Base-by-base conservation (phyloP, 2,113 vertebrate genomes). In the Triplophysa siluroides region DNA sequence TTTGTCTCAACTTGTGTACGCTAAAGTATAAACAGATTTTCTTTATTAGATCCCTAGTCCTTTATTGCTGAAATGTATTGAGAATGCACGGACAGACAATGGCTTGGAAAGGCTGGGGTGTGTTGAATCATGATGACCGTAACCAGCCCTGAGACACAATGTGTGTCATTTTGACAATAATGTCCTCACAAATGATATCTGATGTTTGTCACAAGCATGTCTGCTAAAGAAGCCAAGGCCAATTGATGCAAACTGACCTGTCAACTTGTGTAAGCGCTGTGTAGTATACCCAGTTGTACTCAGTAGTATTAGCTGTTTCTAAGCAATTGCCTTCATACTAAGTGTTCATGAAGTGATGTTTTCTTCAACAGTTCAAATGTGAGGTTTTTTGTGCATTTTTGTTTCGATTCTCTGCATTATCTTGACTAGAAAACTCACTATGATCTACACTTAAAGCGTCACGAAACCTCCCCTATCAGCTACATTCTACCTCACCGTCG, bases 221-320 rank as follows among this genome's bases (percentile, higher is more conserved):
- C 60, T 23, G 54, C 50, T 21, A 29, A 66, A 66, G 50, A 87
- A 80, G 79, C 83, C 80, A 81, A 83, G 81, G 84, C 67, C 14
- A 74, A 72, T 88, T 85, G 78, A 77, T 84, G 82, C 75, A 81
- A 72, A 80, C 83, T 24, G 38, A 61, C 33, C 8, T 12, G 24
- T 16, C 58, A 58, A 33, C 12, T 72, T 47, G 52, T 72, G 13
- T 38, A 72, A 58, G 69, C 11, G 29, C 69, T 5, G 88, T n/a
- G n/a, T 82, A 81, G 85, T 78, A 81, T 78, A 88, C 87, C 86
- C 86, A 80, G 75, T 85, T 58, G 86, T 88, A 87, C 71, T 16
- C 79, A 83, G 84, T 85, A 83, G 77, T 69, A 64, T 69, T 47
- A 69, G 54, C 79, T 75, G 47, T 67, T 16, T 47, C n/a, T 61